Conservation (phyloP, 1,140 invertebrate genomes). For the Brachionus sp. region DNA sequence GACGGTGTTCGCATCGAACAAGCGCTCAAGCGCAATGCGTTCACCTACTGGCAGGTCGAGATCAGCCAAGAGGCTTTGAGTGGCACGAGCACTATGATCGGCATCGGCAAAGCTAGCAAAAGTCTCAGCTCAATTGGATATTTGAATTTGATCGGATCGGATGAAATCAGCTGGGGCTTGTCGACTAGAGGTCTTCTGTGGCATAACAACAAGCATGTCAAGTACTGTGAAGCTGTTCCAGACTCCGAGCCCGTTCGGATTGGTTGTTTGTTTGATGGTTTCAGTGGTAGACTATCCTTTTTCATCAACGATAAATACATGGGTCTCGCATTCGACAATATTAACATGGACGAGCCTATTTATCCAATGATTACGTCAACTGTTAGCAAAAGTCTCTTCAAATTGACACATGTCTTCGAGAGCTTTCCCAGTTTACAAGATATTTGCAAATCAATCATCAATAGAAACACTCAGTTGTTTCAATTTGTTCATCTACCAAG, state of each 20-base stretch:
- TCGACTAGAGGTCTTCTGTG: slow-evolving; percentile 72
- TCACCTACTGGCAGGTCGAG: slow-evolving; percentile 16
- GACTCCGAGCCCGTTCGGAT: background rate
- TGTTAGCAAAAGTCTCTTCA: background rate
- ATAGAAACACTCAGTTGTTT: background rate
- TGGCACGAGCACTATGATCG: slow-evolving; percentile 37
- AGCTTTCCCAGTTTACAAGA: slow-evolving; percentile 5
- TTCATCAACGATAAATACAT: slow-evolving; percentile 2
- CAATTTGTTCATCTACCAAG: background rate
- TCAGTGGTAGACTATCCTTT: background rate
- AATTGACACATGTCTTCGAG: background rate
- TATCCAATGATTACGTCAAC: slow-evolving; percentile 35
- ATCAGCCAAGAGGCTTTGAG: background rate
- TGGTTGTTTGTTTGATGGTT: background rate
- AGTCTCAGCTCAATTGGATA: slow-evolving; percentile 56
- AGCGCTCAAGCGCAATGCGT: background rate
- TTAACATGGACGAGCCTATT: background rate
- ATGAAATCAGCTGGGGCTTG: slow-evolving; percentile 69
- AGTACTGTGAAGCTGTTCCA: background rate
- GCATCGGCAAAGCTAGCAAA: background rate
- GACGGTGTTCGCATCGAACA: background rate
- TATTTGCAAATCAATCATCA: slow-evolving; percentile 17
- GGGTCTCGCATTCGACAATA: slow-evolving; percentile 25
- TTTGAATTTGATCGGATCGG: slow-evolving; percentile 69
- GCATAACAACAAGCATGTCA: slow-evolving; percentile 60